Evolutionary conservation across 1,140 invertebrate species (phyloP), one percentile per base, ranked within the genome.

Genomic region (Trypoxylus dichotomus): DNA sequence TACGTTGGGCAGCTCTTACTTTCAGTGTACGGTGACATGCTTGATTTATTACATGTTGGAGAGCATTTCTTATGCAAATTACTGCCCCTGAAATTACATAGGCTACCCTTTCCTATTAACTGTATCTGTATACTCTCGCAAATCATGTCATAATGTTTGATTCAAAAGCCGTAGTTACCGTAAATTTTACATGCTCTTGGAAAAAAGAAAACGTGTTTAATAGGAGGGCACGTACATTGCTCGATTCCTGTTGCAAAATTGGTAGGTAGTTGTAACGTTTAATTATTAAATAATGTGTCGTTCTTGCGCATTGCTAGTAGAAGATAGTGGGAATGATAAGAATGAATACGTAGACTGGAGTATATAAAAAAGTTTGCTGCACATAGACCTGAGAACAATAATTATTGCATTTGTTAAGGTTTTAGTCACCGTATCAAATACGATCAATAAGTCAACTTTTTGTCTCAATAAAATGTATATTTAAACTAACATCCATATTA

Each of bases 101-200:
- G 60, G 60, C 60, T 68, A 24, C 21, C 21, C 27, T 24, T 68
- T 68, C 24, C 7, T 68, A 68, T 1, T 68, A 68, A 29, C 21
- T 68, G 60, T 68, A 25, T 25, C 60, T 68, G 27, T 24, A 15
- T 68, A 68, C 47, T 54, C 15, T 68, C 21, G 19, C 19, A 68
- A 68, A 68, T 68, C 60, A 68, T 68, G 21, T 68, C 60, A 68
- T 29, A 25, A 68, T 24, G 60, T 68, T 68, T 68, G 60, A 68
- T 68, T 24, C 21, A 29, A 27, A 21, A 15, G 24, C 19, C 21
- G 24, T 29, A 68, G 21, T 68, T 68, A 68, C 11, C 60, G 60
- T 68, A 68, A 68, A 68, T 68, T 27, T 68, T 68, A 68, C 60
- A 68, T 68, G 24, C 3, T 68, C 21, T 7, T 63, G 60, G 60